phyloP scores from a whole-genome alignment of 2,113 vertebrate species.

The Meleagris gallopavo region DNA sequence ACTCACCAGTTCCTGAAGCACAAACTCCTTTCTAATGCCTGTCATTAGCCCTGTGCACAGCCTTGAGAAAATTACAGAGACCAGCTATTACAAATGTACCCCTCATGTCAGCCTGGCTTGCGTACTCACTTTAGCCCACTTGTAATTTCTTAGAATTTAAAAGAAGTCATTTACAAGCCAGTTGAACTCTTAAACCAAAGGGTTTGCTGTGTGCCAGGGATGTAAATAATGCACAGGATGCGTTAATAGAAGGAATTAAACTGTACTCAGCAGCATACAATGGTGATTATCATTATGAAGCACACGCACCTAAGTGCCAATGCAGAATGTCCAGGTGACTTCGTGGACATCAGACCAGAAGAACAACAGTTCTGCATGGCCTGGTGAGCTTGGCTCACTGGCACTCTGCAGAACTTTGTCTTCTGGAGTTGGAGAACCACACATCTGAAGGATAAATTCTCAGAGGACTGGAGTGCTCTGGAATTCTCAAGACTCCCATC shows the following conservation, averaged over 20 bases:
- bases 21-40: neutral
- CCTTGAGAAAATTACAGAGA: neutral
- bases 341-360: fast-evolving
- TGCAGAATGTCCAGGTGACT: neutral
- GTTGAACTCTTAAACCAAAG: neutral
- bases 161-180: neutral
- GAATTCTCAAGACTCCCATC: neutral
- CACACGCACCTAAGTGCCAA: neutral
- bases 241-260: neutral
- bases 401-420: neutral
- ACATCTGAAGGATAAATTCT: neutral
- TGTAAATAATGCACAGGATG: neutral
- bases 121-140: neutral
- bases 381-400: fast-evolving
- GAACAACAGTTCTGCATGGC: fast-evolving
- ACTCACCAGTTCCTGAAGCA: neutral
- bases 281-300: neutral
- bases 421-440: neutral
- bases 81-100: neutral
- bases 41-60: neutral
- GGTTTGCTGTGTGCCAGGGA: neutral
- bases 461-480: neutral
- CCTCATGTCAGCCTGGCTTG: neutral
- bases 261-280: neutral
- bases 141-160: neutral